Evolutionary conservation across 2,113 vertebrate species (phyloP).

Genomic region (Paedocypris sp.): DNA sequence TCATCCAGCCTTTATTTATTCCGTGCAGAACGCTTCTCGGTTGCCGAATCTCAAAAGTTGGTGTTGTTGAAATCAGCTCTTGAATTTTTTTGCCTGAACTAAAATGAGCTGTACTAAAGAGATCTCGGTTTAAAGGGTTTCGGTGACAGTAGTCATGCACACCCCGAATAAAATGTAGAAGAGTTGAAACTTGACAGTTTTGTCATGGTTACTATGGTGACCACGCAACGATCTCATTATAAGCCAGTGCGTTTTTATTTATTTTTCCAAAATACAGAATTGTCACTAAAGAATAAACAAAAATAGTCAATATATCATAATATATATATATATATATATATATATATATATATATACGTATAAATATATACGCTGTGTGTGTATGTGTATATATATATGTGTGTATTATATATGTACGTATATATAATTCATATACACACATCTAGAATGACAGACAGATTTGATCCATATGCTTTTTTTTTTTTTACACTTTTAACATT

Average conservation of each 20-base stretch:
- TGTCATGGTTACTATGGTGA: conserved; percentile 69
- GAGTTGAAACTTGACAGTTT: conserved; percentile 66
- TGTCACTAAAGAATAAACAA: conserved; percentile 31
- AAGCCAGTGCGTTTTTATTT: conserved; percentile 37
- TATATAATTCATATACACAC: too few relatives aligned
- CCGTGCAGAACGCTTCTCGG: conserved; percentile 34
- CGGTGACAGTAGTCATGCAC: conserved; percentile 57
- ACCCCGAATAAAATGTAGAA: conserved; percentile 50
- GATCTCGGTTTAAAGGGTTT: conserved; percentile 55
- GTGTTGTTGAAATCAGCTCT: conserved; percentile 41
- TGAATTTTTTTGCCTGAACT: conserved; percentile 52
- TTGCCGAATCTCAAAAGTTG: conserved; percentile 38
- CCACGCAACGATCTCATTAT: conserved; percentile 59
- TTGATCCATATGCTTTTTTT: too few relatives aligned
- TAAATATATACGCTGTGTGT: too few relatives aligned
- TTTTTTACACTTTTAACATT: too few relatives aligned
- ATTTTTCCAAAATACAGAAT: conserved; percentile 40
- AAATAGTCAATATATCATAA: conserved; percentile 40
- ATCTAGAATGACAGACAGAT: too few relatives aligned
- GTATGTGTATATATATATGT: too few relatives aligned
- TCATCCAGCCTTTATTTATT: conserved; percentile 46
- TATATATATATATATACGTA: too few relatives aligned
- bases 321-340: conserved; percentile 35
- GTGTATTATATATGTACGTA: too few relatives aligned
- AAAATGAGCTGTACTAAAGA: conserved; percentile 51